Evolutionary conservation across 2,888 invertebrate genomes (phyloP).

Genomic region (Eristalis pertinax): DNA sequence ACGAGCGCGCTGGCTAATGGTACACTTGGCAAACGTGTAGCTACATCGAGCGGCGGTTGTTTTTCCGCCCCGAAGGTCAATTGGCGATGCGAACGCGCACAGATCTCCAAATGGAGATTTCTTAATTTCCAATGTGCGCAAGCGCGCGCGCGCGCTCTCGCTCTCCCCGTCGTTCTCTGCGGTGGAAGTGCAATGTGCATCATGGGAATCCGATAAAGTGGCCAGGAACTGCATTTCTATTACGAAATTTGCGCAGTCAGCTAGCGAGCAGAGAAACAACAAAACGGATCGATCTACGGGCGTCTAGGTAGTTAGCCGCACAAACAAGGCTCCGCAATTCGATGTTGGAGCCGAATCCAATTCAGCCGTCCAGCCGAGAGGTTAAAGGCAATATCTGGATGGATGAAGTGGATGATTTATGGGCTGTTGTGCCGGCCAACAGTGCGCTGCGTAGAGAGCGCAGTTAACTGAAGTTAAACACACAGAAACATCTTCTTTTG

Average conservation of each 20-base stretch:
- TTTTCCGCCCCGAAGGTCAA: slow-evolving; percentile 71
- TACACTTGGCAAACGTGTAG: slow-evolving; percentile 63
- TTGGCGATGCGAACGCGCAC: slow-evolving; percentile 66
- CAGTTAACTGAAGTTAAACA: slow-evolving; percentile 36
- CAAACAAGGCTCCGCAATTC: slow-evolving; percentile 48
- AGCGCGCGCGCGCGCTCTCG: slow-evolving; percentile 25
- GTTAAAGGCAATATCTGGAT: slow-evolving; percentile 72
- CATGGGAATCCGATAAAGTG: slow-evolving; percentile 72
- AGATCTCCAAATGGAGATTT: slow-evolving; percentile 67
- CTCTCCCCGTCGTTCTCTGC: background rate
- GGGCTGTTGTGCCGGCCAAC: slow-evolving; percentile 42
- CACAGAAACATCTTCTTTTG: slow-evolving; percentile 70
- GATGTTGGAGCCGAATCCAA: slow-evolving; percentile 12
- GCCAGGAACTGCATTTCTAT: slow-evolving; percentile 67
- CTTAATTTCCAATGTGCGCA: slow-evolving; percentile 64
- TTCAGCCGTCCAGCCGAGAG: slow-evolving; percentile 59
- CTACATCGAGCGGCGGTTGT: slow-evolving; percentile 56
- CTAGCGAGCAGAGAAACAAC: slow-evolving; percentile 32
- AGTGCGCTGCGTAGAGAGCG: slow-evolving; percentile 50
- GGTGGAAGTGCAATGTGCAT: slow-evolving; percentile 53
- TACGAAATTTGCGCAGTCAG: slow-evolving; percentile 57
- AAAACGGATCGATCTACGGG: slow-evolving; percentile 61
- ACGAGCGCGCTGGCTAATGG: slow-evolving; percentile 65
- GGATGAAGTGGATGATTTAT: slow-evolving; percentile 71
- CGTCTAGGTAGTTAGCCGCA: slow-evolving; percentile 64